Evolutionary conservation across 2,113 vertebrate species (phyloP).

Genomic region (Paradoxurus hermaphroditus): DNA sequence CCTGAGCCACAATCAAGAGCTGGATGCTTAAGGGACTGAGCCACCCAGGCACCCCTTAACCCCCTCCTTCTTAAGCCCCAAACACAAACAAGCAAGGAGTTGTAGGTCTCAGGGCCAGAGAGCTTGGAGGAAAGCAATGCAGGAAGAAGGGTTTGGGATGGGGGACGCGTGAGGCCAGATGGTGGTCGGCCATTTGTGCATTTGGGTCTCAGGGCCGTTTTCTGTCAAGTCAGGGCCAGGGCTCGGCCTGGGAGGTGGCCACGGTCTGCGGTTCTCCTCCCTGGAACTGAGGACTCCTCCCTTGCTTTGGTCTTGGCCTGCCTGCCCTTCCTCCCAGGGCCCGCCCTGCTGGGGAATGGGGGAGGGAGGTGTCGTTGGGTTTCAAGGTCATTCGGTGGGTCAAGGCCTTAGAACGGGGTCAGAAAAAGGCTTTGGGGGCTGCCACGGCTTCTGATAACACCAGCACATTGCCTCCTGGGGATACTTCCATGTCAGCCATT

Average conservation of each 20-base stretch:
- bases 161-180: neutral
- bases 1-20: too few species aligned
- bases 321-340: neutral
- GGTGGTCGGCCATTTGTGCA: neutral
- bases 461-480: accelerated
- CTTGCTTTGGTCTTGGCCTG: accelerated
- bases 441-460: neutral
- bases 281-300: neutral
- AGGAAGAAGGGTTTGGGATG: neutral
- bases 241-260: neutral
- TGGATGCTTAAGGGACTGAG: too few species aligned
- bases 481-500: neutral
- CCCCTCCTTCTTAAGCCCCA: neutral
- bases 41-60: too few species aligned
- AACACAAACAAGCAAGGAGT: too few species aligned
- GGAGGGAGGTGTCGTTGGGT: neutral
- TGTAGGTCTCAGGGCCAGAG: neutral
- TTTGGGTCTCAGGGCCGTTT: neutral
- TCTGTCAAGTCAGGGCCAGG: neutral
- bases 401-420: neutral
- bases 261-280: neutral
- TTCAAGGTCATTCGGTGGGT: neutral
- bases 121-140: neutral
- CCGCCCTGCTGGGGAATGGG: too few species aligned
- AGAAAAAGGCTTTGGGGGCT: neutral